A percentile compares a stretch with the other conserved stretches of the same genome.
Evolutionary conservation across 2,113 vertebrate genomes (phyloP).

Genomic region (Balaenoptera acutorostrata): DNA sequence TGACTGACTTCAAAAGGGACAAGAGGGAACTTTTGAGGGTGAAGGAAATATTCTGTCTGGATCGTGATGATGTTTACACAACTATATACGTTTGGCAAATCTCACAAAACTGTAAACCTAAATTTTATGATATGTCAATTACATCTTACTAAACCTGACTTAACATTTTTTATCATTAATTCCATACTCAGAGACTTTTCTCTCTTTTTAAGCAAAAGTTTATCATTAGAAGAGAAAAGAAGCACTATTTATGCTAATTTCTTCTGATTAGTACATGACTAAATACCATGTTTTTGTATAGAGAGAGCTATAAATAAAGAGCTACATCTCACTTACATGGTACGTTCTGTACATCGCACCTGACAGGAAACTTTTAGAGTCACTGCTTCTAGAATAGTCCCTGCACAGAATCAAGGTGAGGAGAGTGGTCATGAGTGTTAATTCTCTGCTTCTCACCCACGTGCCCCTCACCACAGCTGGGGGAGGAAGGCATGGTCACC

Average conservation of each 20-base stretch:
- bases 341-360: fast-evolving
- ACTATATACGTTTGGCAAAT: not conserved
- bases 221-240: not conserved
- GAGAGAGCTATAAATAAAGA: constrained; percentile 1
- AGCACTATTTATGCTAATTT: not conserved
- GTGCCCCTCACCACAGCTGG: not conserved
- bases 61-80: fast-evolving
- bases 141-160: not conserved
- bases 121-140: not conserved
- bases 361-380: not conserved
- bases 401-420: not conserved
- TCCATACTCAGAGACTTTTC: not conserved
- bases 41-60: not conserved
- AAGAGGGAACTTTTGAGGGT: not conserved
- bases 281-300: not conserved
- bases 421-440: not conserved
- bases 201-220: not conserved
- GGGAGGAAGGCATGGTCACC: not conserved
- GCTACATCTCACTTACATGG: not conserved
- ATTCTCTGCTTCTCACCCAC: not conserved
- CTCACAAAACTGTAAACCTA: not conserved
- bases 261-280: not conserved
- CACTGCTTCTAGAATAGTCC: not conserved
- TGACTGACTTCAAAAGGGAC: not conserved
- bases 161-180: not conserved